Base-by-base conservation (phyloP, 2,888 invertebrate species). In the Xestoiulus laeticollis region DNA sequence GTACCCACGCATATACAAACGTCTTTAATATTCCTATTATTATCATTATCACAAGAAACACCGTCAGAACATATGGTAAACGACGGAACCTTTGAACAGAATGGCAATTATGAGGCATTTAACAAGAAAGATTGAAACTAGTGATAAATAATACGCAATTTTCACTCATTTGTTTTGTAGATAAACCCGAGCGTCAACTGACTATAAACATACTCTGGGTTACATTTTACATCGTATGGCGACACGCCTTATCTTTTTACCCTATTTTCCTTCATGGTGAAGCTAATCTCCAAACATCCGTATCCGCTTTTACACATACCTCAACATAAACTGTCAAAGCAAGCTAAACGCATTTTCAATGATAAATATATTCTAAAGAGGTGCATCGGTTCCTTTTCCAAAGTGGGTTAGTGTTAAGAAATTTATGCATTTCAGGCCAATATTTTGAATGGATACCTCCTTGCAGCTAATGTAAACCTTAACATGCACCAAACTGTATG, bases 61-160 rank as follows among this genome's bases (percentile, higher is more conserved):
- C 68, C 68, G 22, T 26, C 68, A 68, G 22, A 68, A 68, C 68
- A 26, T 26, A 68, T 68, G 68, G 12, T 26, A 68, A 26, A n/a
- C 68, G 26, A 26, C 68, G 68, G 68, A 68, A 68, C 68, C 68
- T 68, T 26, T 68, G 68, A 68, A 26, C 68, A 26, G 68, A 68
- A 68, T 68, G 68, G 68, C 68, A 68, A 68, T 68, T 68, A 26
- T 68, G 68, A 68, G 26, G 5, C 68, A 68, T 68, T 68, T 68
- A 68, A 68, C 68, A 26, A 68, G 68, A 68, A 68, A 68, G 68
- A 68, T 68, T 68, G 68, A 68, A 68, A 68, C 26, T 26, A n/a
- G 26, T 12, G 68, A 68, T 68, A 68, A 30, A 68, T 68, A 68
- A 68, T 26, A 68, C 26, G 68, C 12, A 68, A 68, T 68, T 68